A percentile compares a stretch with the other conserved stretches of the same genome.
Conservation (phyloP, 2,113 vertebrate species). For the Phaetusa simplex region DNA sequence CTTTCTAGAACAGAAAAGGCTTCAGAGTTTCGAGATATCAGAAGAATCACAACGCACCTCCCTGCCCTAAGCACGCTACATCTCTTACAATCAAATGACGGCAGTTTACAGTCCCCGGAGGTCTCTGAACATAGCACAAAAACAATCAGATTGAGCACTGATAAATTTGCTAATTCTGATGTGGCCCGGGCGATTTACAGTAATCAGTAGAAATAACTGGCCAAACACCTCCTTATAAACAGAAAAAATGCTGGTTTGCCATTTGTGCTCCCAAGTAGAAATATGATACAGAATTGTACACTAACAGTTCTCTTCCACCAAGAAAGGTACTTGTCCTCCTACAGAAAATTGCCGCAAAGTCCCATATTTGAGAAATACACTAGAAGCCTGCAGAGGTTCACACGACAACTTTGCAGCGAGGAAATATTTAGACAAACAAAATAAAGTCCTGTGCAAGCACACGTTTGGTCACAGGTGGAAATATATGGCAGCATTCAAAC, state of each 20-base stretch:
- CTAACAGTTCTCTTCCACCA: neutral
- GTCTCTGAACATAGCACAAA: neutral
- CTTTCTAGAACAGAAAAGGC: neutral
- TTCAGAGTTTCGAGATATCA: conserved; percentile 3
- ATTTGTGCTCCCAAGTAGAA: neutral
- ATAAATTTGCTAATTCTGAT: neutral
- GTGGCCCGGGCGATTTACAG: neutral
- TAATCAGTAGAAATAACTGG: neutral
- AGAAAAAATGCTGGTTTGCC: neutral
- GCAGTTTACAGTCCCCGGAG: neutral
- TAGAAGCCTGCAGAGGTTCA: neutral
- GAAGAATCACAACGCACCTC: neutral
- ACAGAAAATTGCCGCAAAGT: neutral
- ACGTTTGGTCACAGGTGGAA: neutral
- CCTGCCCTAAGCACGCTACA: neutral
- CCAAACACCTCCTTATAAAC: neutral
- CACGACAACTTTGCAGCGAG: neutral
- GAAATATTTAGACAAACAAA: neutral
- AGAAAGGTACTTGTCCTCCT: neutral
- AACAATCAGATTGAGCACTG: neutral
- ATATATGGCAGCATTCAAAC: neutral
- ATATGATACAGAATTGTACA: neutral
- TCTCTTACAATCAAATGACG: neutral
- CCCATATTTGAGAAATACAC: neutral
- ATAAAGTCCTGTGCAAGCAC: neutral